Base-by-base conservation (phyloP, 1,140 invertebrate genomes). In the Aphelenchoides avenae region DNA sequence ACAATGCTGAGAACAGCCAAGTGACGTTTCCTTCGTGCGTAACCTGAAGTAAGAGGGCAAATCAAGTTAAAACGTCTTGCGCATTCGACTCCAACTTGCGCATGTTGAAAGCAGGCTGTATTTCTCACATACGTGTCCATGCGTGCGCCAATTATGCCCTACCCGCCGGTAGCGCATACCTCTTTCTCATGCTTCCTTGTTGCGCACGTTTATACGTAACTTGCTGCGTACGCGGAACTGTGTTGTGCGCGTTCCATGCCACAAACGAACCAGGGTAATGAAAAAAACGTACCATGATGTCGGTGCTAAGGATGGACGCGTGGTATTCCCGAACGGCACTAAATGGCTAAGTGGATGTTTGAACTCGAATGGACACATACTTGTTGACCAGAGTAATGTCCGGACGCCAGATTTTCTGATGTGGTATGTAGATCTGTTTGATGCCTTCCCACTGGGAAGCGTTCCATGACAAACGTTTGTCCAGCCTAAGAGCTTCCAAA, bases 1-100 rank as follows among this genome's bases (percentile, higher is more conserved):
- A 81, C 26, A 82, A 79, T 37, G 79, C 79, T 63, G 80, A 81
- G 7, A 79, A 80, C 24, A 82, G 62, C 80, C 80, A 82, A 54
- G 80, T 82, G 34, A 82, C 80, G 64, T 81, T 81, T 9, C 81
- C 81, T 26, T 75, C 73, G 29, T 50, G 61, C 5, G 76, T 73
- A 27, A 80, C 50, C 42, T 44, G 42, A 11, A 44, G 13, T 13
- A n/a, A n/a, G n/a, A n/a, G n/a, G n/a, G n/a, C n/a, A n/a, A n/a
- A n/a, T n/a, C n/a, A n/a, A n/a, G n/a, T n/a, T n/a, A n/a, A n/a
- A n/a, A n/a, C n/a, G n/a, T n/a, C n/a, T n/a, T n/a, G n/a, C n/a
- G n/a, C n/a, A n/a, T n/a, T n/a, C n/a, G n/a, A n/a, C n/a, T n/a
- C n/a, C n/a, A n/a, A n/a, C n/a, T n/a, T n/a, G n/a, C n/a, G n/a